Evolutionary conservation across 2,888 invertebrate species (phyloP), one percentile per base, ranked within the genome.

Genomic region (Ectemnius cavifrons): DNA sequence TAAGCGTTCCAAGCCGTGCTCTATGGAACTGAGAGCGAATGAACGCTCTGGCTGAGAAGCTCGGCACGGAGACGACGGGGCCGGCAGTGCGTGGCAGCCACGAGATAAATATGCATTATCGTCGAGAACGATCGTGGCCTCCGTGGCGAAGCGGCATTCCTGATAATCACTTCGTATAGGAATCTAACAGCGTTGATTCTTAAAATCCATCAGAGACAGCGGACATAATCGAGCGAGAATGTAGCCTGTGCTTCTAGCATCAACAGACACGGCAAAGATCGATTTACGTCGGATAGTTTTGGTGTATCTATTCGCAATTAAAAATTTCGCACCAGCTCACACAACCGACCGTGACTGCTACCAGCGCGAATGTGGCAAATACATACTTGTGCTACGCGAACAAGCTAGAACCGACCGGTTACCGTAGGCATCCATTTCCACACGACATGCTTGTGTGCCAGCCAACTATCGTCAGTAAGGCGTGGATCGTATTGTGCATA

Each of bases 161-260:
- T 68, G 67, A 79, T 77, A 78, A 75, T 73, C 65, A 64, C 20
- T 63, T 18, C 65, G 69, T 62, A 66, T 47, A 71, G 74, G 71
- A 71, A 79, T 77, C 74, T 82, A 82, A 82, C 78, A 77, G 77
- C 78, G 77, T 71, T 73, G 61, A 67, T 37, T 13, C 61, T n/a
- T 2, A 27, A 58, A 49, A 67, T 57, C 16, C 56, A 23, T 37
- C 37, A 11, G 59, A 47, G 20, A 20, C 20, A 46, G 16, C 16
- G 59, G n/a, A 28, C 18, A 20, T 18, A 18, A 67, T 63, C 52
- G 73, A 4, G 8, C 8, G 37, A 37, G 37, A 37, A 37, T 37
- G 37, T 37, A 37, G 37, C 37, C n/a, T n/a, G 37, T 37, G 37
- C 11, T 6, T 37, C 37, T 11, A 8, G 5, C 5, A 8, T 6